Conservation (phyloP, 1,140 invertebrate genomes). For the Halyomorpha halys region DNA sequence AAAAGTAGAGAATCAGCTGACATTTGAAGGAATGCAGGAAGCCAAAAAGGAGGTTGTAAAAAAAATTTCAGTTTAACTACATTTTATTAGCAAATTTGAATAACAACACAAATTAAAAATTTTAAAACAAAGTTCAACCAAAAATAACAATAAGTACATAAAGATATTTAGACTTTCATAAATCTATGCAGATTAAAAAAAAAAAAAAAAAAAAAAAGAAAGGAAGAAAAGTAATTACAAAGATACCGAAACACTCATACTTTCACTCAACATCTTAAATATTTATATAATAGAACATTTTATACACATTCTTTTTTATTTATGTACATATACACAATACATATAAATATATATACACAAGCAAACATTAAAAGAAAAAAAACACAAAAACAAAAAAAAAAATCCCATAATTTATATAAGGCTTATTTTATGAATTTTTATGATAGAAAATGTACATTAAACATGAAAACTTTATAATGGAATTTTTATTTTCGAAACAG, state of each 20-base stretch:
- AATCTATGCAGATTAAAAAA: conserved; percentile 13
- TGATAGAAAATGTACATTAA: neutral
- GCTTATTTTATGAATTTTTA: neutral
- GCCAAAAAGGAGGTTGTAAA: no score
- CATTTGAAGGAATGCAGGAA: no score
- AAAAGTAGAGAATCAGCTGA: no score
- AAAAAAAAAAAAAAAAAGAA: conserved; percentile 2
- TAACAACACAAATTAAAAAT: conserved; percentile 23
- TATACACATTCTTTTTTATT: conserved; percentile 4
- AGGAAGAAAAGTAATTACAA: conserved; percentile 5
- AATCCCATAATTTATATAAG: neutral
- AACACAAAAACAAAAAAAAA: neutral
- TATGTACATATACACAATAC: conserved; percentile 16
- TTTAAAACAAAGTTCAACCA: conserved; percentile 21
- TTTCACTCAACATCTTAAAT: conserved; percentile 7
- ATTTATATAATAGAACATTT: conserved; percentile 12
- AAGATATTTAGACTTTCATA: conserved; percentile 21
- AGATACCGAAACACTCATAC: neutral
- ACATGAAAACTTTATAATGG: neutral
- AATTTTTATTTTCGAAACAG: neutral
- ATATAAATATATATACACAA: conserved; percentile 16
- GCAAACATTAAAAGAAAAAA: neutral
- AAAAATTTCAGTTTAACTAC: neutral
- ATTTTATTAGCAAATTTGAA: conserved; percentile 25
- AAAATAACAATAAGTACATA: conserved; percentile 24